Evolutionary conservation across 2,888 invertebrate genomes (phyloP).

Genomic region (Fabriciana adippe): DNA sequence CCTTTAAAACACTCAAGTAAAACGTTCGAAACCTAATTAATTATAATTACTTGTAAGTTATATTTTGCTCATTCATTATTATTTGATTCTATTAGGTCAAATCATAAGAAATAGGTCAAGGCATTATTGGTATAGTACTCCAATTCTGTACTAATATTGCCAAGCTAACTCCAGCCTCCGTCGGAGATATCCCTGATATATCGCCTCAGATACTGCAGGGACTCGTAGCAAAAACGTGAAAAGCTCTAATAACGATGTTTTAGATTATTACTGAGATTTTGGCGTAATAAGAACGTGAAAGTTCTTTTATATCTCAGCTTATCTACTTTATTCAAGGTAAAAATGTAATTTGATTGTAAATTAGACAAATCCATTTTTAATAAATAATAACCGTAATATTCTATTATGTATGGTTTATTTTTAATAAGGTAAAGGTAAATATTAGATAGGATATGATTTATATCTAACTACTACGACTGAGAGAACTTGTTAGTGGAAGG

Average conservation of each 20-base stretch:
- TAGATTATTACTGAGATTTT: conserved; percentile 23
- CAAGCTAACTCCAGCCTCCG: conserved; percentile 17
- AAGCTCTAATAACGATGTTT: conserved; percentile 17
- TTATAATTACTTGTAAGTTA: too few relatives aligned
- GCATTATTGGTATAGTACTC: conserved; percentile 29
- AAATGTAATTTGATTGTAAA: background rate
- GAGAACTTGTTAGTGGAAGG: too few relatives aligned
- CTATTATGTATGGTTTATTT: too few relatives aligned
- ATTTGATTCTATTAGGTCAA: conserved; percentile 25
- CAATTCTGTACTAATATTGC: conserved; percentile 22
- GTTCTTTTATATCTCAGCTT: conserved; percentile 7
- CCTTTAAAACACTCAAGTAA: too few relatives aligned
- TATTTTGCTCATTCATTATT: background rate
- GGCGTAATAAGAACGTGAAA: conserved; percentile 12
- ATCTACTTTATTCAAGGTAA: background rate
- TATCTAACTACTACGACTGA: too few relatives aligned
- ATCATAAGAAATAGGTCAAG: conserved; percentile 30
- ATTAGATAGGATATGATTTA: too few relatives aligned
- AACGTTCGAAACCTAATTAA: too few relatives aligned
- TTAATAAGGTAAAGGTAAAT: too few relatives aligned
- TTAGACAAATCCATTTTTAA: background rate
- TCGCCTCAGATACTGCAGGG: conserved; percentile 22
- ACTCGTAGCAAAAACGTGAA: conserved; percentile 23
- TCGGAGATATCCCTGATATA: conserved; percentile 29
- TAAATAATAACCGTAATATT: too few relatives aligned